Base-by-base conservation (phyloP, 1,140 invertebrate genomes). In the Papilio polytes region DNA sequence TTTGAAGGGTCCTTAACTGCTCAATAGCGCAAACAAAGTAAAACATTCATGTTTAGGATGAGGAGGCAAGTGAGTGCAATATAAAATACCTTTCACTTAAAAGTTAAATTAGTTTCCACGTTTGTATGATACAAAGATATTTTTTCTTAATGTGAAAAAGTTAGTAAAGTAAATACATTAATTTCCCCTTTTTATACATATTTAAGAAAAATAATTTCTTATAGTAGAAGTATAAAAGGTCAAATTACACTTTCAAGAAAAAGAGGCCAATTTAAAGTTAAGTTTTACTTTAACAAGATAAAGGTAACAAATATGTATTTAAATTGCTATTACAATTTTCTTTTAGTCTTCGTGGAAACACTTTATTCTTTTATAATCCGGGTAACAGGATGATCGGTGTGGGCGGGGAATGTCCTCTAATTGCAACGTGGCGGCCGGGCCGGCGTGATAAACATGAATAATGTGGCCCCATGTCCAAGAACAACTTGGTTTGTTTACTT, bases 401-500 rank as follows among this genome's bases (percentile, higher is more conserved):
- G 77, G 86, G 85, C 80, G 80, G 78, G 84, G 84, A 81, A 84
- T 87, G 90, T 90, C 85, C 87, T 89, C 87, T 93, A 94, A 94
- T 94, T 94, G 92, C 90, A 86, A 87, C 81, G 84, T 89, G 88
- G 83, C 82, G 88, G 83, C 82, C 72, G 83, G 87, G 73, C 83
- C 80, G 76, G 80, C 73, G 85, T 86, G 92, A 94, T 94, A 93
- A 94, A 93, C 92, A 89, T 94, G 93, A 94, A 92, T 93, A 91
- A 94, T 94, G 91, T 90, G 87, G 84, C 80, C 85, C 87, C 82
- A 89, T 91, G 92, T 94, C 90, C 90, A 91, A 91, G 90, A 89
- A 84, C 81, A 80, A 92, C 89, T 94, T 92, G 91, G 92, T 93
- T 92, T 92, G 91, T 92, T 92, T 92, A 91, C 88, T 92, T 92